Evolutionary conservation across 2,113 vertebrate genomes (phyloP).

Genomic region (Mastomys natalensis): DNA sequence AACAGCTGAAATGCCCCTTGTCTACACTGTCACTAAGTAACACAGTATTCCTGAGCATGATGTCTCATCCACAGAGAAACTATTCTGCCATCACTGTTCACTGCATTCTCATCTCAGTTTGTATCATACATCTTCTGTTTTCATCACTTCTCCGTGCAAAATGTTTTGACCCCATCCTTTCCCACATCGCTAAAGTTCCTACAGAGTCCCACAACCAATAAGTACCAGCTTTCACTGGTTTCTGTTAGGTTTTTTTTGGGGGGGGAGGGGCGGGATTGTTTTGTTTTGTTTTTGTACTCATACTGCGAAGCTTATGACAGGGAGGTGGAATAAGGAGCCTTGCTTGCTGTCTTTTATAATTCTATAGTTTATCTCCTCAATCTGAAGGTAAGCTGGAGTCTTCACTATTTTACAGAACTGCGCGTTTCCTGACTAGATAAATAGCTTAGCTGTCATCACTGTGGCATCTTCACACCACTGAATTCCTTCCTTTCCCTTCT

Average conservation of each 20-base stretch:
- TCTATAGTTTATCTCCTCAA: not conserved
- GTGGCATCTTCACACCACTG: not conserved
- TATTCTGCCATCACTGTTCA: not conserved
- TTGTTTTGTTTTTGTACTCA: not conserved
- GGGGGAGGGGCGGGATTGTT: too few species aligned
- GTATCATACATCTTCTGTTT: not conserved
- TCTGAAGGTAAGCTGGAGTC: not conserved
- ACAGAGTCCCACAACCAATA: not conserved
- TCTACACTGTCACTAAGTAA: not conserved
- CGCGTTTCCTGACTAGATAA: not conserved
- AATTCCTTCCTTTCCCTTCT: not conserved
- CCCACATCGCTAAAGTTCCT: not conserved
- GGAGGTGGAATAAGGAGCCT: not conserved
- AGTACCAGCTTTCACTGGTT: slow-evolving; percentile 9
- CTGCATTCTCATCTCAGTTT: not conserved
- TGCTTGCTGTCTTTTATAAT: not conserved
- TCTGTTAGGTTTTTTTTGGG: not conserved
- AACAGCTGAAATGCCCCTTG: not conserved
- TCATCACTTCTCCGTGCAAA: slow-evolving; percentile 19
- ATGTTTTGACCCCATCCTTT: not conserved
- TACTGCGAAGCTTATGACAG: not conserved
- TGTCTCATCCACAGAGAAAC: slow-evolving; percentile 31
- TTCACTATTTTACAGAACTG: slow-evolving; percentile 8
- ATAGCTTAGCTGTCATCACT: not conserved
- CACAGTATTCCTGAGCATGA: not conserved